phyloP scores from a whole-genome alignment of 2,113 vertebrate genomes.

The Istiophorus platypterus region DNA sequence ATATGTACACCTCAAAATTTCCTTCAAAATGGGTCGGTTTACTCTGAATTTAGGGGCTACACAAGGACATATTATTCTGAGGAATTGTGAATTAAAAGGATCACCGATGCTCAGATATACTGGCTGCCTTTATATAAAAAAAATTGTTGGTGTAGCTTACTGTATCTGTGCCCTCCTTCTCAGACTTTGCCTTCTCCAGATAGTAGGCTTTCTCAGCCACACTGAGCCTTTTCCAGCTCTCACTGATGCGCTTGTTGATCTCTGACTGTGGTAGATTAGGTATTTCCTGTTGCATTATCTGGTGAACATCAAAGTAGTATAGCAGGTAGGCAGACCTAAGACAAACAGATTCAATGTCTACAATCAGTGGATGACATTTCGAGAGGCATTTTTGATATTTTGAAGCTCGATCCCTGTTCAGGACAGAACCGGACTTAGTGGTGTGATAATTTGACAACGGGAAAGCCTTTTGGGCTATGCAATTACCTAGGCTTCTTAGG shows the following conservation, averaged over 20 bases:
- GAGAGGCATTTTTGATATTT: background rate
- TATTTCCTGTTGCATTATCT: constrained; percentile 94
- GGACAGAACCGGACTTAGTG: background rate
- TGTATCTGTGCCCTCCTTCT: constrained; percentile 92
- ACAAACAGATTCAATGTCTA: constrained; percentile 13
- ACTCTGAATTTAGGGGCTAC: background rate
- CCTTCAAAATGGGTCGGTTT: too few species aligned
- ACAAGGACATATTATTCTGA: background rate
- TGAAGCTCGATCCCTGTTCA: background rate
- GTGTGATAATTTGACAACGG: background rate
- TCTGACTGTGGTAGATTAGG: constrained; percentile 96
- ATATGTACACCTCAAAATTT: background rate
- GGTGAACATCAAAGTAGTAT: constrained; percentile 97
- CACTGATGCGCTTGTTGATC: constrained; percentile 98
- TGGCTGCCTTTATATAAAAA: background rate
- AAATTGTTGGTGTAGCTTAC: constrained; percentile 79
- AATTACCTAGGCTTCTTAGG: constrained; percentile 93
- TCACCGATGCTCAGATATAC: background rate
- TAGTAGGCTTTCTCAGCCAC: constrained; percentile 97
- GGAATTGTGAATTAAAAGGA: background rate
- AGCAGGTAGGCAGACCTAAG: constrained; percentile 94
- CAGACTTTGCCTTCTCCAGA: constrained; percentile 93
- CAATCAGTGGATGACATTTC: background rate
- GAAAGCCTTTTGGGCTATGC: background rate
- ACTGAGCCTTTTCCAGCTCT: constrained; percentile 96